These are phyloP conservation scores for Campoletis sonorensis DNA, from an alignment of 1,140 invertebrate species.

Conservation along the genomic window DNA sequence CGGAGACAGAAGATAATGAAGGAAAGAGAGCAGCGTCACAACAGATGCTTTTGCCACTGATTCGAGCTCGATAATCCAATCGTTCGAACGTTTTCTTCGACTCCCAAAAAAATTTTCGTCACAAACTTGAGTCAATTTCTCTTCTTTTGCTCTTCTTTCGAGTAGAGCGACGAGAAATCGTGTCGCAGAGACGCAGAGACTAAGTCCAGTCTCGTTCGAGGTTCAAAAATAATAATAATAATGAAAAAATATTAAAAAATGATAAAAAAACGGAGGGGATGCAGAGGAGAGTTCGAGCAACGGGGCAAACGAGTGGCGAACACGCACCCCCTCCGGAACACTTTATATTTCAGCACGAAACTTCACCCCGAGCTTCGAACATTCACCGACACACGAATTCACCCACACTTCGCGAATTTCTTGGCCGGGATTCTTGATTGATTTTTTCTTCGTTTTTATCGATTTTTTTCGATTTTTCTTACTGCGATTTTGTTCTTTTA, in stretches of 20 bases:
- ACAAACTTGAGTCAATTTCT: too few species aligned
- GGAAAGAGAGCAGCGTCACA: neutral
- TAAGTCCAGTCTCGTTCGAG: neutral
- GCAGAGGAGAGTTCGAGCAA: neutral
- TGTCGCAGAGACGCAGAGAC: neutral
- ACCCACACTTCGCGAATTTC: too few species aligned
- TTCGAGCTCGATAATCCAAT: too few species aligned
- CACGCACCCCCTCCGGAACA: conserved; percentile 21
- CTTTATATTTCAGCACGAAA: neutral
- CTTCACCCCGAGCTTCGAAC: neutral
- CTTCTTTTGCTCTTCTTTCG: too few species aligned
- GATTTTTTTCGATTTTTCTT: too few species aligned
- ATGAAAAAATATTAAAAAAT: neutral
- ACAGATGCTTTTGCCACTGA: too few species aligned
- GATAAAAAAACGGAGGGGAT: neutral
- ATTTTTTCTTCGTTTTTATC: neutral
- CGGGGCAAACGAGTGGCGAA: conserved; percentile 27
- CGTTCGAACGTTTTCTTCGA: too few species aligned
- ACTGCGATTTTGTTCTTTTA: too few species aligned
- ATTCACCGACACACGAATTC: neutral
- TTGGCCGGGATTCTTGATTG: too few species aligned
- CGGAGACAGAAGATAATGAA: neutral
- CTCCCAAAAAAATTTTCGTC: too few species aligned
- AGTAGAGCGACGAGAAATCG: neutral
- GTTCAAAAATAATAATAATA: too few species aligned